Base-by-base conservation (phyloP, 2,888 invertebrate species). In the Stenoptilia bipunctidactyla region DNA sequence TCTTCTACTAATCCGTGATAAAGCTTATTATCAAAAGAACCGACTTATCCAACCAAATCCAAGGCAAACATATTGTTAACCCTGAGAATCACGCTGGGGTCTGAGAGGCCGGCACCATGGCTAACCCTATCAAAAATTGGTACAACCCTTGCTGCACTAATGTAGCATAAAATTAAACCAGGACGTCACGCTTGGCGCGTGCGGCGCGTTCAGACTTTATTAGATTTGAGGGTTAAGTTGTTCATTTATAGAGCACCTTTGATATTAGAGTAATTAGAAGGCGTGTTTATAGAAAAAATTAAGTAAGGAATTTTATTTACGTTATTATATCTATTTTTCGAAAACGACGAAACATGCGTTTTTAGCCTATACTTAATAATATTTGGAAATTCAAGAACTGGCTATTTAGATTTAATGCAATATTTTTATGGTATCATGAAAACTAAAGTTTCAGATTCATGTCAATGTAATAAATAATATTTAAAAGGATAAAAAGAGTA, bases 121-220 rank as follows among this genome's bases (percentile, higher is more conserved):
- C 80, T 76, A 80, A 80, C 76, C 74, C 74, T 66, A 77, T 79
- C 77, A 80, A 77, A 80, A 77, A 76, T 67, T 73, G 73, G 20
- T 20, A 20, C 66, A 63, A 63, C 69, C 75, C 72, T 63, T 59
- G 51, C 56, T 52, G 62, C 66, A 74, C 76, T 82, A 82, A 82
- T 82, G 82, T 80, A 80, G 76, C 82, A 82, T 80, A 80, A 82
- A 82, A 82, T 82, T 76, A 82, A 82, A 69, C 73, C n/a, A 66
- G 66, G 51, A 57, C 71, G 76, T 75, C 70, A 76, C 72, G 76
- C 66, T 53, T 50, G 61, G 52, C 64, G 75, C 69, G 57, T 56
- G 55, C 69, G 56, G 58, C 64, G 67, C 30, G 30, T 10, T n/a
- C n/a, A n/a, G 30, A 30, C 12, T 30, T 30, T 20, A 20, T 20